phyloP scores from a whole-genome alignment of 2,797 vertebrate genomes.

The Phylloscopus collybita region DNA sequence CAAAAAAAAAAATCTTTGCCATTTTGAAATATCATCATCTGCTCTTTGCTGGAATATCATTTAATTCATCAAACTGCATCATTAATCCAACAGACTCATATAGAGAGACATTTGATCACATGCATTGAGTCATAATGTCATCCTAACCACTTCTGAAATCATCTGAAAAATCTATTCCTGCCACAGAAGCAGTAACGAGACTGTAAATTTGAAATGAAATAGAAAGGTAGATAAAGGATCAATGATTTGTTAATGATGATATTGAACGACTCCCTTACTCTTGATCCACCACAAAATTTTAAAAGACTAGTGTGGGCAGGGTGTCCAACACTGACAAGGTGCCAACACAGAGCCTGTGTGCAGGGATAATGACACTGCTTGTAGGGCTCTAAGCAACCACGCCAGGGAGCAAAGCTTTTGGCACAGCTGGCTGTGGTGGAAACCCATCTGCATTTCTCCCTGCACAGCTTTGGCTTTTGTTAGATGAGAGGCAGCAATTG shows the following conservation, averaged over 20 bases:
- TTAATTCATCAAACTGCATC: slow-evolving; percentile 59
- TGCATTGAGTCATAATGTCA: slow-evolving; percentile 41
- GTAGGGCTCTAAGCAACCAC: not conserved
- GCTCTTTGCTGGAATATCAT: slow-evolving; percentile 30
- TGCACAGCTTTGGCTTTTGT: not conserved
- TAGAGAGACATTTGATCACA: slow-evolving; percentile 61
- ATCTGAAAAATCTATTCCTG: slow-evolving; percentile 71
- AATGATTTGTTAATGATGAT: slow-evolving; percentile 74
- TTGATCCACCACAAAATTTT: not conserved
- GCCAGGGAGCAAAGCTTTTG: not conserved
- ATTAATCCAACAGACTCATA: slow-evolving; percentile 62
- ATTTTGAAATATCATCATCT: slow-evolving; percentile 23
- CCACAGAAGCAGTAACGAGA: slow-evolving; percentile 40
- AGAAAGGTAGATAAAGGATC: slow-evolving; percentile 77
- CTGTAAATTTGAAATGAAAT: slow-evolving; percentile 77
- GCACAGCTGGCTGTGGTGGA: not conserved
- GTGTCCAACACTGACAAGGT: not conserved
- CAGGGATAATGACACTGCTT: not conserved
- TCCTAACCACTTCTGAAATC: slow-evolving; percentile 48
- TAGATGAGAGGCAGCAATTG: not conserved
- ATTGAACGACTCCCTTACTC: slow-evolving; percentile 52
- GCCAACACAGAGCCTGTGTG: not conserved
- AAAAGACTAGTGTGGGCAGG: not conserved
- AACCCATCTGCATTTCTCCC: not conserved
- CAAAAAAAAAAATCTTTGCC: slow-evolving; percentile 1